Evolutionary conservation across 2,113 vertebrate genomes (phyloP).

Genomic region (Nanger granti): DNA sequence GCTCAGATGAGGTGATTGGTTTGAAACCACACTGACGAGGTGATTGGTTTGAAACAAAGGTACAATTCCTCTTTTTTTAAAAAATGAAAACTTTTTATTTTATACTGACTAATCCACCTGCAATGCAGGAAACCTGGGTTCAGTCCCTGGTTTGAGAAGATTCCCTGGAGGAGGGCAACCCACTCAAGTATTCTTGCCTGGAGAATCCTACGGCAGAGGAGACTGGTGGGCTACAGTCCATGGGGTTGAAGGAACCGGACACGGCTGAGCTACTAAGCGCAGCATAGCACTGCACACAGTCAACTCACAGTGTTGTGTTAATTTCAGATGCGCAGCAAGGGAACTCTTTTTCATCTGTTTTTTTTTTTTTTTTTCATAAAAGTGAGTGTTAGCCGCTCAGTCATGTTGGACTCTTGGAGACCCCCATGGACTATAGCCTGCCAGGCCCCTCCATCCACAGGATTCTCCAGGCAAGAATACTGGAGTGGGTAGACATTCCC

Average conservation of each 20-base stretch:
- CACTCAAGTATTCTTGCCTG: neutral
- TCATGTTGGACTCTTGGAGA: neutral
- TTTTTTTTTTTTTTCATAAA: neutral
- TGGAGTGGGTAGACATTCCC: neutral
- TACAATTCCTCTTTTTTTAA: neutral
- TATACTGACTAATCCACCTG: neutral
- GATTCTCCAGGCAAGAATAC: neutral
- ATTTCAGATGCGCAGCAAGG: neutral
- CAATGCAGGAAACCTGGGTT: neutral
- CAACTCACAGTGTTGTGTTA: neutral
- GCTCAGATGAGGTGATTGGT: rapidly evolving
- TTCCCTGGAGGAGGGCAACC: neutral
- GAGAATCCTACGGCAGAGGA: neutral
- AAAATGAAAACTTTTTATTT: neutral
- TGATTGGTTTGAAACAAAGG: neutral
- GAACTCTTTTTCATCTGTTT: neutral
- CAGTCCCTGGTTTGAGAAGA: neutral
- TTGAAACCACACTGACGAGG: neutral
- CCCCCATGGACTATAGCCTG: neutral
- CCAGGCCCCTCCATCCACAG: neutral
- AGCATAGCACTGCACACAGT: rapidly evolving
- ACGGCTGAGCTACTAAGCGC: rapidly evolving
- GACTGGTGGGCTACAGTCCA: neutral
- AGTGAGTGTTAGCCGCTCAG: neutral
- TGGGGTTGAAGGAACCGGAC: rapidly evolving